Evolutionary conservation across 2,888 invertebrate species (phyloP), one percentile per base, ranked within the genome.

Genomic region (Brenthis ino): DNA sequence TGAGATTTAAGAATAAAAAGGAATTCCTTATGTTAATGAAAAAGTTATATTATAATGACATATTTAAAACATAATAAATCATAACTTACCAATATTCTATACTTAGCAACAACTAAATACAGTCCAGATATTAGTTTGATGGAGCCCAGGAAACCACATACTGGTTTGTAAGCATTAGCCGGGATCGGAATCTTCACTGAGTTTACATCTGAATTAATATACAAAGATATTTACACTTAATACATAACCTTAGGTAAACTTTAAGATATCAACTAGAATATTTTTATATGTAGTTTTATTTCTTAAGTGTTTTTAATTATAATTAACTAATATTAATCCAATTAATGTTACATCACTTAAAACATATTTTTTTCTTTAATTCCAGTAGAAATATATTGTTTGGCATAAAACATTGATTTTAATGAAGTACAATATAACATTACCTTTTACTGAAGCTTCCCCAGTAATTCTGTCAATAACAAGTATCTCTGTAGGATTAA

Each of bases 61-160:
- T 47, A 14, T 24, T 16, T 54, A 54, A 54, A 14, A 33, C 1
- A n/a, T 6, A 5, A n/a, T 37, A 20, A 13, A 20, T 43, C 20
- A 20, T 2, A 20, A 78, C 89, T 86, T 78, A 94, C 89, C 83
- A 91, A 87, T 78, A 96, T 94, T 71, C 97, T 95, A 80, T 96
- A 96, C 28, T 98, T 98, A 74, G 98, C 97, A 13, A 99, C 96
- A 70, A 99, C 94, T 70, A 99, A 93, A 85, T 99, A 98, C 64
- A 96, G 94, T 63, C 98, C 98, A 66, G 97, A 96, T 71, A 98
- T 90, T 0, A 99, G 93, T 71, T 95, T 95, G 71, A 99, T 95
- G 47, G 96, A 95, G 28, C 99, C 99, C 24, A 99, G 91, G 72
- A 99, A 95, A 0, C 99, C 99, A 92, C 96, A 98, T 76, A 99